Evolutionary conservation across 2,113 vertebrate genomes (phyloP), one percentile per base, ranked within the genome.

Genomic region (Macquaria australasica): DNA sequence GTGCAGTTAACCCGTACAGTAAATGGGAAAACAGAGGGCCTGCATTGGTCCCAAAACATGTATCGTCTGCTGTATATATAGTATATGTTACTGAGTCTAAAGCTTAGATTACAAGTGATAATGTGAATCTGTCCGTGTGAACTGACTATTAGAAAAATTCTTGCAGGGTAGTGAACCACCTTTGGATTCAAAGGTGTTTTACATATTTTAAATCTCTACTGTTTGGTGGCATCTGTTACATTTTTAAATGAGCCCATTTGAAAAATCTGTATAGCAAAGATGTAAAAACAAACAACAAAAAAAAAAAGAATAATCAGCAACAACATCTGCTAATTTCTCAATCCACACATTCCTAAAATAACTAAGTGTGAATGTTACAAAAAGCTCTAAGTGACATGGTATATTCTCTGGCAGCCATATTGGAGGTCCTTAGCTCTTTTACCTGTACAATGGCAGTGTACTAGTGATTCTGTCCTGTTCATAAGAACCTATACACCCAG

Each of bases 51-150:
- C 56, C 48, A 18, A 45, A 43, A 78, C 25, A 8, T 74, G 20
- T 28, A 16, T 53, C 0, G 51, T 85, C 66, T 43, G 58, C 6
- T 83, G 70, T 81, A 68, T 31, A 31, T 31, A 31, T 31, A 73
- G 83, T 82, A 41, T 23, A 14, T 56, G 41, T 81, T n/a, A 1
- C 10, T 34, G 34, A 51, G 64, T 91, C 50, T 72, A 8, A 76
- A 25, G 23, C 39, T 82, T 59, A 43, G 48, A 45, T 41, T 51
- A 50, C 10, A 75, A 77, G 63, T 72, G 39, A 77, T 60, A 53
- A 63, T 55, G 63, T 85, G 68, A 80, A 82, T 73, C 58, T 78
- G 74, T 89, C 11, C 64, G 12, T 83, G 83, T 80, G 58, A 81
- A 82, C 45, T 34, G 23, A 59, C n/a, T 58, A 39, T n/a, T 55